Percentiles rank a stretch among this genome's conserved stretches.
Conservation (phyloP, 2,113 vertebrate species). For the chimpanzee (Pan troglodytes) region NHGRI_mPanTro3-v2.1_pri NC_072398.2:212514001-212514500, state of each 20-base stretch:
- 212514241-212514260: background rate
- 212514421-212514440: background rate
- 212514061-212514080: background rate
- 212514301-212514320: background rate
- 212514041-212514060: background rate
- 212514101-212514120: background rate
- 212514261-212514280: fast-evolving
- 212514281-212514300: background rate
- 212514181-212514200: background rate
- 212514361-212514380: background rate
- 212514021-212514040: background rate
- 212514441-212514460: fast-evolving
- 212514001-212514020: constrained; percentile 87
- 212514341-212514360: background rate
- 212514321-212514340: background rate
- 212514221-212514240: background rate
- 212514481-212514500: background rate
- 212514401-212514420: background rate
- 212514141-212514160: background rate
- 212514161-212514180: background rate
- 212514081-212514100: background rate
- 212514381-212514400: fast-evolving
- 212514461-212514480: background rate
- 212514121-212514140: background rate
- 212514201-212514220: fast-evolving